These are phyloP conservation scores for Arothron firmamentum DNA, from an alignment of 2,113 vertebrate genomes.

Conservation along the genomic window DNA sequence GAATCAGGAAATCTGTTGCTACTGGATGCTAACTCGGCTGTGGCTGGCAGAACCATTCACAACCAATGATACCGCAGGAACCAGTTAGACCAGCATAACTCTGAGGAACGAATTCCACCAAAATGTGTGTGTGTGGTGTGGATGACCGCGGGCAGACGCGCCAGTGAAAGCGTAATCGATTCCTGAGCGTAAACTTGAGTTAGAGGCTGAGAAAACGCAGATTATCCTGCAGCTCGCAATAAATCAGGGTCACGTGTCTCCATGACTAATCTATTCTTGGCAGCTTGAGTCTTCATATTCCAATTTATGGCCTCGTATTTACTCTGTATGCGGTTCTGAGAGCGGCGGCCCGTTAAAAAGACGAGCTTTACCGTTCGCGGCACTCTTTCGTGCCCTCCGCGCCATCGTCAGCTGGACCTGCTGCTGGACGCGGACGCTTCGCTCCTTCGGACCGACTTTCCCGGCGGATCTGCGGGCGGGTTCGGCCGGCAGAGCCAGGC, in stretches of 20 bases:
- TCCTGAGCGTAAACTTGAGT: no score
- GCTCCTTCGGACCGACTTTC: not conserved
- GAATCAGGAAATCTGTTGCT: no score
- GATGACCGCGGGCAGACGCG: not conserved
- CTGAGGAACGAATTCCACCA: slow-evolving; percentile 4
- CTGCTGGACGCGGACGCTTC: slow-evolving; percentile 56
- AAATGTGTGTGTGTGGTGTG: not conserved
- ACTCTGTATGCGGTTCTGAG: no score
- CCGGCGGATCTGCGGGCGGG: not conserved
- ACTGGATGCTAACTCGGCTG: no score
- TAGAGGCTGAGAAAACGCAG: no score
- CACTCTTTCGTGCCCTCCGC: slow-evolving; percentile 40
- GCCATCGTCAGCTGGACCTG: slow-evolving; percentile 72
- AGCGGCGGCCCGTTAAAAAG: no score
- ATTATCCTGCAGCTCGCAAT: no score
- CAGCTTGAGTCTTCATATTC: no score
- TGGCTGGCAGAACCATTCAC: not conserved
- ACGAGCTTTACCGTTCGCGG: slow-evolving; percentile 49
- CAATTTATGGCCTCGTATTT: no score
- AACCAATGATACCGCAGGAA: slow-evolving; percentile 36
- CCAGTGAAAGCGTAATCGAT: no score
- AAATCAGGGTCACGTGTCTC: no score
- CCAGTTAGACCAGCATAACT: slow-evolving; percentile 40
- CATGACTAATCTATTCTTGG: no score
- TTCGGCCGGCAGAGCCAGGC: slow-evolving; percentile 62